Conservation (phyloP, 2,888 invertebrate species). For the Crioceris asparagi region DNA sequence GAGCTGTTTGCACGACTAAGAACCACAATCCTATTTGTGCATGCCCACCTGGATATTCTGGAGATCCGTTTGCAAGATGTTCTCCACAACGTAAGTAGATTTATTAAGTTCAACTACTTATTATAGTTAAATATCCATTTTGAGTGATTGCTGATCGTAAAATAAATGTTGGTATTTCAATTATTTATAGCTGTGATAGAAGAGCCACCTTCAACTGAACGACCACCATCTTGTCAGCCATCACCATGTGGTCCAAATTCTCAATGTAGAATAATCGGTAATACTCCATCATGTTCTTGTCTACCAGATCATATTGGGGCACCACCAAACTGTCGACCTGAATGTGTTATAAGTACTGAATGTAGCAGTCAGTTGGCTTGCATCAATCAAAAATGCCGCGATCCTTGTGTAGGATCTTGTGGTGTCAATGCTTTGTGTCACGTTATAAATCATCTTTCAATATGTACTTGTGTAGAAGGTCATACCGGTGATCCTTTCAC, state of each 20-base stretch:
- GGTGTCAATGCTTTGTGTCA: conserved; percentile 70
- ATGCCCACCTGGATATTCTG: conserved; percentile 73
- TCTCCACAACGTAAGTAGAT: conserved; percentile 52
- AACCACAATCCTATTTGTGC: conserved; percentile 84
- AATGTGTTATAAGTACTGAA: conserved; percentile 69
- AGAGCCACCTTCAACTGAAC: conserved; percentile 42
- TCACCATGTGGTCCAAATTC: conserved; percentile 80
- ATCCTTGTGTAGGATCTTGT: conserved; percentile 76
- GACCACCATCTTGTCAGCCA: conserved; percentile 66
- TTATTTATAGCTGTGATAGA: conserved; percentile 28
- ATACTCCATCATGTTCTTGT: conserved; percentile 70
- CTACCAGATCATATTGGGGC: conserved; percentile 66
- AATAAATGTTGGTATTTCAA: too few relatives aligned
- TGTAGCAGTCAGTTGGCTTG: conserved; percentile 68
- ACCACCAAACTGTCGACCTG: conserved; percentile 69
- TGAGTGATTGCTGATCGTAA: too few relatives aligned
- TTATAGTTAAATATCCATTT: conserved; percentile 2
- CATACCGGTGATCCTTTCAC: conserved; percentile 74
- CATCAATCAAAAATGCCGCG: conserved; percentile 66
- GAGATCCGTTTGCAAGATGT: conserved; percentile 77
- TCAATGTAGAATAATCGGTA: conserved; percentile 62
- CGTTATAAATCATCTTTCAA: conserved; percentile 70
- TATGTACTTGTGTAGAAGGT: conserved; percentile 64
- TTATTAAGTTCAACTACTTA: background rate
- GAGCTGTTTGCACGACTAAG: conserved; percentile 70